These are phyloP conservation scores for Pachyrhynchus sulphureomaculatus DNA, from an alignment of 1,140 invertebrate genomes.

Conservation along the genomic window DNA sequence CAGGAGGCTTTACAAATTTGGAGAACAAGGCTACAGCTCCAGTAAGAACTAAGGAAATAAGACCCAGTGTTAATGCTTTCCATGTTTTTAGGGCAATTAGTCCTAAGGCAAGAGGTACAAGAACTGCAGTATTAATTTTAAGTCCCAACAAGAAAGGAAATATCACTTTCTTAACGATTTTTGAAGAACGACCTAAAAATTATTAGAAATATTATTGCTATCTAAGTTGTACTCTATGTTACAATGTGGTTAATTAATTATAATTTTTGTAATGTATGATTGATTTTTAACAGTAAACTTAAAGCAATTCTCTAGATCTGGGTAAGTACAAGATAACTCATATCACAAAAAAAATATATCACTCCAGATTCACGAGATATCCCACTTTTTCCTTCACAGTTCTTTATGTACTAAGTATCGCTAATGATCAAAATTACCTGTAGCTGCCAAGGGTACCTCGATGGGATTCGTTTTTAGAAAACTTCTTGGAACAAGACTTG, in stretches of 20 bases:
- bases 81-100: constrained; percentile 83
- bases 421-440: constrained; percentile 34
- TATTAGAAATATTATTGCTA: no score
- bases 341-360: no score
- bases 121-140: constrained; percentile 79
- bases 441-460: constrained; percentile 62
- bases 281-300: no score
- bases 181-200: constrained; percentile 52
- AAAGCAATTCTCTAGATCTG: no score
- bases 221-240: not conserved
- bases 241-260: not conserved
- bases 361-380: no score
- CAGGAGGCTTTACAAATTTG: constrained; percentile 80
- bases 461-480: constrained; percentile 65
- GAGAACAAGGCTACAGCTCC: constrained; percentile 77
- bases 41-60: constrained; percentile 78
- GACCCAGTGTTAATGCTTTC: constrained; percentile 82
- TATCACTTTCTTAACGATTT: constrained; percentile 79
- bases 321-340: no score
- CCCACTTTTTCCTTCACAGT: no score
- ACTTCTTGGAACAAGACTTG: constrained; percentile 65
- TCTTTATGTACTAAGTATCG: no score
- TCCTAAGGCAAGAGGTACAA: constrained; percentile 76
- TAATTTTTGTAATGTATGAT: no score
- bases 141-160: constrained; percentile 82